Percentiles rank a stretch among this genome's conserved stretches.
Evolutionary conservation across 2,888 invertebrate genomes (phyloP).

Genomic region (Apeira syringaria): DNA sequence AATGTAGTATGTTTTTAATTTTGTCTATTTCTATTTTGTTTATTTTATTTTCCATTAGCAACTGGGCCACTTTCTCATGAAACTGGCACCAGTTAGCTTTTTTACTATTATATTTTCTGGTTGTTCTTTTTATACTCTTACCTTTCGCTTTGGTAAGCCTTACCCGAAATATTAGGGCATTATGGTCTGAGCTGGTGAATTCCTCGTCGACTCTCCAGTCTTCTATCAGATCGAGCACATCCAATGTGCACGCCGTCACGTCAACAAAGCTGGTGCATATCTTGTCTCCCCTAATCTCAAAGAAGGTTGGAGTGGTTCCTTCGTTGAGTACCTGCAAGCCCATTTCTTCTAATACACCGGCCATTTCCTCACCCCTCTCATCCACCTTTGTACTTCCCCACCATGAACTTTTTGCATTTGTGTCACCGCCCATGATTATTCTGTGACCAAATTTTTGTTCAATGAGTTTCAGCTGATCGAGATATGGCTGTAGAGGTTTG

Average conservation of each 20-base stretch:
- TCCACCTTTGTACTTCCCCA: neutral
- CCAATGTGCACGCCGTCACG: conserved; percentile 30
- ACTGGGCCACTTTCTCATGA: too few species aligned
- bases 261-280: conserved; percentile 27
- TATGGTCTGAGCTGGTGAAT: conserved; percentile 31
- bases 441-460: neutral
- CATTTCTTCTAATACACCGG: conserved; percentile 17
- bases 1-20: too few species aligned
- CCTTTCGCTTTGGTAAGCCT: conserved; percentile 11
- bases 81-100: conserved; percentile 1
- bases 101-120: neutral
- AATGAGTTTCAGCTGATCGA: conserved; percentile 10
- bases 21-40: too few species aligned
- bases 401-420: neutral
- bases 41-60: too few species aligned
- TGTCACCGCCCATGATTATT: neutral
- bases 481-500: conserved; percentile 10
- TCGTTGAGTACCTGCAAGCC: conserved; percentile 32
- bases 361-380: neutral
- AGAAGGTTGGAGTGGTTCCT: conserved; percentile 33
- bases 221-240: conserved; percentile 14
- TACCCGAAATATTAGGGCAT: conserved; percentile 27
- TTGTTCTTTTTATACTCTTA: neutral
- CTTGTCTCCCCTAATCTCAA: conserved; percentile 24
- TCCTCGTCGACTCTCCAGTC: conserved; percentile 21